Evolutionary conservation across 2,888 invertebrate genomes (phyloP), one percentile per base, ranked within the genome.

Genomic region (Eupsilia transversa): DNA sequence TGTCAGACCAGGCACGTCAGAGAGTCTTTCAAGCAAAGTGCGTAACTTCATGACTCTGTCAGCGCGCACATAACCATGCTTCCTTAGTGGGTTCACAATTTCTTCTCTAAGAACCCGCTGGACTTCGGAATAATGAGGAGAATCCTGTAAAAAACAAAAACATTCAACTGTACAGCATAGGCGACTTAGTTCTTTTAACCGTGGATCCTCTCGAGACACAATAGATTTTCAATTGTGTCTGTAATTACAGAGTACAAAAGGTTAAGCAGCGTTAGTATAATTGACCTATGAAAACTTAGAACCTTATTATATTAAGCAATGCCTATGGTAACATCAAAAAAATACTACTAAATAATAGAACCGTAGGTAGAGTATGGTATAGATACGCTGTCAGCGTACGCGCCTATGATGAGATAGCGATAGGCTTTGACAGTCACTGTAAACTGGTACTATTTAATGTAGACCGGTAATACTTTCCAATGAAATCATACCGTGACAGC

Each of bases 11-110:
- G 98, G 98, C 41, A 99, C 98, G 38, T 98, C 98, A 83, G 99
- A 98, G 7, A 99, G 97, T 87, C 98, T 97, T 92, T 99, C 99
- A 72, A 99, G 96, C 74, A 99, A 96, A 82, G 98, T 98, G 64
- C 99, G 97, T 73, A 99, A 96, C 92, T 98, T 98, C 99, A 99
- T 99, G 56, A 99, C 99, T 88, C 99, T 97, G 95, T 99, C 99
- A n/a, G 99, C 99, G 86, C 98, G 97, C 60, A 99, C 99, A 96
- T 98, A 99, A 86, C 98, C 97, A 94, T 98, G 98, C 88, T 97
- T 98, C 83, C 99, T 97, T 73, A 99, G 96, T 20, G 99, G 99
- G 96, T 99, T 99, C 20, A 99, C 99, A 86, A 99, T 99, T 94
- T 99, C 99, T 93, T 99, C 99, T 61, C 99, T 97, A 73, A 99